Evolutionary conservation across 2,888 invertebrate genomes (phyloP).

Genomic region (Andrena hattorfiana): DNA sequence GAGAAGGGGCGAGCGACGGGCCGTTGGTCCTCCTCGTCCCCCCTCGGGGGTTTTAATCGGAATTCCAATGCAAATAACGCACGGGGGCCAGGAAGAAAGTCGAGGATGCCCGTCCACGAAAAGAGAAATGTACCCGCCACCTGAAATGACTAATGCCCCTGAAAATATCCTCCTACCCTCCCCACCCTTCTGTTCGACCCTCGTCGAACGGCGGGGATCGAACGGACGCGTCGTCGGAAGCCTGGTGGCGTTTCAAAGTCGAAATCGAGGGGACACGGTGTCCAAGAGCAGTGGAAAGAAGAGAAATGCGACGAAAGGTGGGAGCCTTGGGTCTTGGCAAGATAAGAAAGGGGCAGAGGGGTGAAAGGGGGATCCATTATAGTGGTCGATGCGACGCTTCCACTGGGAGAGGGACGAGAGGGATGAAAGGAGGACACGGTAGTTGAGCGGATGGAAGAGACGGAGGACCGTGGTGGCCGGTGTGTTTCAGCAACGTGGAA

Average conservation of each 20-base stretch:
- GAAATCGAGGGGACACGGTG: constrained; percentile 6
- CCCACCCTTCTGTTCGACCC: not conserved
- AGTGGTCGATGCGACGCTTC: not conserved
- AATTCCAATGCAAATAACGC: constrained; percentile 70
- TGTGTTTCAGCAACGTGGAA: constrained; percentile 30
- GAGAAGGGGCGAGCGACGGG: constrained; percentile 41
- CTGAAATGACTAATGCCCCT: constrained; percentile 55
- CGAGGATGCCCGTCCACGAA: constrained; percentile 14
- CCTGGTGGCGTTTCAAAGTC: not conserved
- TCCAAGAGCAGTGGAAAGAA: not conserved
- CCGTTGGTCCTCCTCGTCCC: constrained; percentile 2
- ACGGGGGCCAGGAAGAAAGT: constrained; percentile 40
- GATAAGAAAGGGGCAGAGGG: not conserved
- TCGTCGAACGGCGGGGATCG: not conserved
- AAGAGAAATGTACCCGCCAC: constrained; percentile 31
- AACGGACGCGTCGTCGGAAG: not conserved
- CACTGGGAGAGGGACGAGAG: not conserved
- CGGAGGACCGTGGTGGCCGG: constrained; percentile 1
- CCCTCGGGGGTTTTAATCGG: constrained; percentile 58
- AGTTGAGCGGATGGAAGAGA: not conserved
- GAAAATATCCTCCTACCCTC: constrained; percentile 22
- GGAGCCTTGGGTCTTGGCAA: not conserved
- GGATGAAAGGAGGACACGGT: constrained; percentile 1
- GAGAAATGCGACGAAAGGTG: constrained; percentile 3
- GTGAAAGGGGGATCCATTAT: constrained; percentile 3